phyloP scores from a whole-genome alignment of 2,113 vertebrate genomes.

The Pteruthius melanotis region DNA sequence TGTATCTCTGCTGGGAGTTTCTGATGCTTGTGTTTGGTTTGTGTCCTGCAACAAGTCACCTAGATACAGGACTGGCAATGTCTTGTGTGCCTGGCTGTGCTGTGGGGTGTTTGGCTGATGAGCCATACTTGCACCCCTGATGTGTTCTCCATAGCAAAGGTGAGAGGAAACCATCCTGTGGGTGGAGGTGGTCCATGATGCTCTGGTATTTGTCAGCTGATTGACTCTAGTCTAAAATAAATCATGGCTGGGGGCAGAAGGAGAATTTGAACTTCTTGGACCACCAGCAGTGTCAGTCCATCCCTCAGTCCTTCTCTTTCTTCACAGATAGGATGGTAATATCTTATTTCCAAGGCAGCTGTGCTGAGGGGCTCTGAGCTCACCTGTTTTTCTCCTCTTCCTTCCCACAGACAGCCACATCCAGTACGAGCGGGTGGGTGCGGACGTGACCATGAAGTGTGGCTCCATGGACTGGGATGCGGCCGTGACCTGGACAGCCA shows the following conservation, averaged over 20 bases:
- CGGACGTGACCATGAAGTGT: slow-evolving; percentile 89
- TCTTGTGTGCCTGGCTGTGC: rapidly evolving
- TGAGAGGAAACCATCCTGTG: not conserved
- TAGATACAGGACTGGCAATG: not conserved
- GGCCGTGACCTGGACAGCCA: slow-evolving; percentile 90
- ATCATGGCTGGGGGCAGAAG: not conserved
- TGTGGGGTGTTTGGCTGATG: not conserved
- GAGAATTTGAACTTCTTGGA: not conserved
- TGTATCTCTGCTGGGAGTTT: not conserved
- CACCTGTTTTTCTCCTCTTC: not conserved
- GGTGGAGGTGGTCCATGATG: not conserved
- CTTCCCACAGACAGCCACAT: slow-evolving; percentile 75
- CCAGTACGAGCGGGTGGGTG: slow-evolving; percentile 86
- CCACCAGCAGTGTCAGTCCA: not conserved
- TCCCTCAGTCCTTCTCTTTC: not conserved
- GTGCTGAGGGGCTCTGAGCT: not conserved
- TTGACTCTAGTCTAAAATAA: not conserved
- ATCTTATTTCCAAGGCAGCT: not conserved
- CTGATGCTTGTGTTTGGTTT: not conserved
- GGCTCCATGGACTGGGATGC: slow-evolving; percentile 84
- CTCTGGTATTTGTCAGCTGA: not conserved
- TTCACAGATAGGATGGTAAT: not conserved
- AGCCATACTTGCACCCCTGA: rapidly evolving
- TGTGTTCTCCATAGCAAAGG: not conserved
- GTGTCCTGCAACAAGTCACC: not conserved